Evolutionary conservation across 2,888 invertebrate genomes (phyloP).

Genomic region (Calliscelio sp.): DNA sequence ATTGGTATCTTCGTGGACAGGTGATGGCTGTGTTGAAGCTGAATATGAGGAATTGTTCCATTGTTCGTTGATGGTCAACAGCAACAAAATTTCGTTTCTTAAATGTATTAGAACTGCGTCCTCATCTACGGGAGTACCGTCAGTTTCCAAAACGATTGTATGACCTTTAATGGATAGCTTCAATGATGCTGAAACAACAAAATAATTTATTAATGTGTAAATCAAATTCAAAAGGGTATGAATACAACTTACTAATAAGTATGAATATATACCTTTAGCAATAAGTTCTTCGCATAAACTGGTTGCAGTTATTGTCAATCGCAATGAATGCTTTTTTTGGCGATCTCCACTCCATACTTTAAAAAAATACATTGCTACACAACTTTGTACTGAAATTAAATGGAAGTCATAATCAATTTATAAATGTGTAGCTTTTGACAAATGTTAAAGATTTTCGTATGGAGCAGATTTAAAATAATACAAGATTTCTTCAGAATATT

Average conservation of each 20-base stretch:
- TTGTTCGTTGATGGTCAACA: constrained; percentile 2
- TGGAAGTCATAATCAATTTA: no score
- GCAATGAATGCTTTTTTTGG: neutral
- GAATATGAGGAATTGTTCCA: constrained; percentile 6
- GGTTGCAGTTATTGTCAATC: constrained; percentile 1
- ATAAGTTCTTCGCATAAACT: constrained; percentile 5
- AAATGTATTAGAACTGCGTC: constrained; percentile 14
- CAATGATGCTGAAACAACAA: constrained; percentile 1
- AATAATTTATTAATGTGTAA: neutral
- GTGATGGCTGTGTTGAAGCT: no score
- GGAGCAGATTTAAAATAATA: constrained; percentile 44
- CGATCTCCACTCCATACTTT: constrained; percentile 30
- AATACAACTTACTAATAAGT: no score
- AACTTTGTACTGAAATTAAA: constrained; percentile 6
- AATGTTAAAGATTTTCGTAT: constrained; percentile 2
- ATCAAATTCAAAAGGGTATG: no score
- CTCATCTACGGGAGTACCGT: constrained; percentile 21
- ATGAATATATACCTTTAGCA: constrained; percentile 16
- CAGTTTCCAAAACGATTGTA: constrained; percentile 18
- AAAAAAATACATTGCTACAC: constrained; percentile 12
- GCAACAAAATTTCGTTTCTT: neutral
- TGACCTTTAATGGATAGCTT: constrained; percentile 12
- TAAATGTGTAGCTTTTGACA: no score
- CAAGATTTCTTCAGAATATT: neutral
- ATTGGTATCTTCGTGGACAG: no score